phyloP scores from a whole-genome alignment of 1,140 invertebrate species.

The Patella vulgata region DNA sequence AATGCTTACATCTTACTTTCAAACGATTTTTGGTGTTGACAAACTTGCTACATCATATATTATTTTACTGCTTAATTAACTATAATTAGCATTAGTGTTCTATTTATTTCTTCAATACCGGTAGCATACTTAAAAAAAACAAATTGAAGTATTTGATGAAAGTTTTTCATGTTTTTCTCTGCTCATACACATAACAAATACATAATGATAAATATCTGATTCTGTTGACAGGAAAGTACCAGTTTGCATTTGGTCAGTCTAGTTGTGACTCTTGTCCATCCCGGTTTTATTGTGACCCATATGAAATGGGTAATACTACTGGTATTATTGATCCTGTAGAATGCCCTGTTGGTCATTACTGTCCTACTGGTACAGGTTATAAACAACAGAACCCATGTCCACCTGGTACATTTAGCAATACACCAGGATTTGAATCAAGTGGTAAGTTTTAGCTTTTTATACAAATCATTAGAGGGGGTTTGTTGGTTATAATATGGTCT shows the following conservation, averaged over 20 bases:
- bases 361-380: slow-evolving; percentile 49
- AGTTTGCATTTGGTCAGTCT: slow-evolving; percentile 30
- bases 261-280: slow-evolving; percentile 47
- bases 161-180: no score
- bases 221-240: slow-evolving; percentile 30
- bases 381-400: slow-evolving; percentile 52
- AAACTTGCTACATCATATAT: no score
- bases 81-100: no score
- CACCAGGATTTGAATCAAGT: slow-evolving; percentile 17
- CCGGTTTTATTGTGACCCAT: slow-evolving; percentile 58
- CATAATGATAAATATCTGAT: no score
- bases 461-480: no score
- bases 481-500: no score
- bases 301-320: slow-evolving; percentile 52
- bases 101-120: no score
- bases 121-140: no score
- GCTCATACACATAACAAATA: no score
- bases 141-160: no score
- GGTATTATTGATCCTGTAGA: slow-evolving; percentile 45
- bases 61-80: no score
- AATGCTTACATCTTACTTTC: background rate
- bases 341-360: slow-evolving; percentile 57
- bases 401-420: slow-evolving; percentile 47
- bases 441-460: slow-evolving; percentile 37
- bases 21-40: no score